These are phyloP conservation scores for Pyxicephalus adspersus DNA, from an alignment of 2,113 vertebrate genomes.

Conservation along the genomic window DNA sequence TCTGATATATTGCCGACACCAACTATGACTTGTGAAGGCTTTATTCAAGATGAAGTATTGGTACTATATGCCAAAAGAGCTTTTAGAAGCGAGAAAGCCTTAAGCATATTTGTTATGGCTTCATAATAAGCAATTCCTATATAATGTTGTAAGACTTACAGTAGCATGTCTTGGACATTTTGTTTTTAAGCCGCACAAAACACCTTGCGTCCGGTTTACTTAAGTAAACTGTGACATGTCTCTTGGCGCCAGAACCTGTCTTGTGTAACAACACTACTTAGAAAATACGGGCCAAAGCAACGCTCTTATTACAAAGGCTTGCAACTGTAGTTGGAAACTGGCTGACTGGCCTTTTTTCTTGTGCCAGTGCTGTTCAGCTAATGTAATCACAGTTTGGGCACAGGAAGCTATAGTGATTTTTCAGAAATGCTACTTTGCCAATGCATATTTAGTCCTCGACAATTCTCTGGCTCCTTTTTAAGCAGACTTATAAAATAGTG, in stretches of 20 bases:
- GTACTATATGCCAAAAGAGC: too few relatives aligned
- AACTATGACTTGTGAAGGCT: too few relatives aligned
- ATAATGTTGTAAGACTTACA: background rate
- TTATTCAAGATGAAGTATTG: too few relatives aligned
- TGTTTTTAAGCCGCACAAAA: background rate
- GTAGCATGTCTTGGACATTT: slow-evolving; percentile 1
- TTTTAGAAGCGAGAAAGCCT: too few relatives aligned
- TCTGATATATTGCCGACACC: background rate
- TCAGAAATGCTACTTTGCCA: slow-evolving; percentile 47
- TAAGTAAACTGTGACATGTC: slow-evolving; percentile 11
- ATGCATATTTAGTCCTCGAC: slow-evolving; percentile 28
- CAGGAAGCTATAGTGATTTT: slow-evolving; percentile 47
- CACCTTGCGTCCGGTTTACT: background rate
- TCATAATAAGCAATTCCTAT: background rate
- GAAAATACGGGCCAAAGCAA: slow-evolving; percentile 28
- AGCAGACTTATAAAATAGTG: slow-evolving; percentile 28
- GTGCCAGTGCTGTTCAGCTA: slow-evolving; percentile 47
- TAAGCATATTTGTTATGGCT: background rate
- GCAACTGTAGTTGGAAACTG: slow-evolving; percentile 25
- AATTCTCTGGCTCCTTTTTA: slow-evolving; percentile 37
- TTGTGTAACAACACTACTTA: slow-evolving; percentile 27
- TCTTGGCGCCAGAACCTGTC: slow-evolving; percentile 40
- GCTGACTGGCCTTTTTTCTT: slow-evolving; percentile 41
- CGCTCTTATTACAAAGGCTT: slow-evolving; percentile 43
- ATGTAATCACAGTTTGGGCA: slow-evolving; percentile 55